These are phyloP conservation scores for Lerema accius DNA, from an alignment of 1,140 invertebrate genomes.

Conservation along the genomic window DNA sequence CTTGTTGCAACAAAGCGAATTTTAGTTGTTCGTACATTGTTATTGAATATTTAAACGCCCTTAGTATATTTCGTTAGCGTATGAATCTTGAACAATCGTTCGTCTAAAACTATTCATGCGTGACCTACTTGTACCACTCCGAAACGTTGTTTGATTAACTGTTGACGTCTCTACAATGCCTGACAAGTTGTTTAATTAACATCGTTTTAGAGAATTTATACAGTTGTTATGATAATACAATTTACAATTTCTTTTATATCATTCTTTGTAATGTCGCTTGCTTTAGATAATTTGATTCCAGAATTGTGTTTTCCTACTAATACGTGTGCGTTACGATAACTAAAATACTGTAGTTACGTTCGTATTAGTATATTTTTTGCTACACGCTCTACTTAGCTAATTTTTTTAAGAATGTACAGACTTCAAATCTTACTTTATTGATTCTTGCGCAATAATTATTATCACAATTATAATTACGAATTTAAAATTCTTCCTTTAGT, in stretches of 20 bases:
- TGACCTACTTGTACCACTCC: not conserved
- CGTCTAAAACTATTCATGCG: not conserved
- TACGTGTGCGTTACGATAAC: no score
- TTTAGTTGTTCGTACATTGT: not conserved
- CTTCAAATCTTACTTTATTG: no score
- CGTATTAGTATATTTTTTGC: no score
- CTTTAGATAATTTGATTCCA: no score
- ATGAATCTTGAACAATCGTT: not conserved
- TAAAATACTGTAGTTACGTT: no score
- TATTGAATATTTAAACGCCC: not conserved
- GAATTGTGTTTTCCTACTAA: no score
- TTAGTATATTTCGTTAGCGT: not conserved
- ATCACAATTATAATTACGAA: no score
- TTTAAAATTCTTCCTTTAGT: no score
- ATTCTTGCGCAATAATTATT: no score
- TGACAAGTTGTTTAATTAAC: not conserved
- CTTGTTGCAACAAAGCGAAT: not conserved
- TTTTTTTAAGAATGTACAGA: no score
- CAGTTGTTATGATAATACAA: not conserved
- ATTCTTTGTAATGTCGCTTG: no score
- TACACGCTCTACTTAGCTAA: no score
- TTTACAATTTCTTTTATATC: not conserved
- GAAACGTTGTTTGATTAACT: not conserved
- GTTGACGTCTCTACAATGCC: not conserved
- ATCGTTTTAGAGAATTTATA: not conserved